Percentiles rank a stretch among this genome's conserved stretches.
Conservation (phyloP, 2,888 invertebrate species). For the Baccha elongata region DNA sequence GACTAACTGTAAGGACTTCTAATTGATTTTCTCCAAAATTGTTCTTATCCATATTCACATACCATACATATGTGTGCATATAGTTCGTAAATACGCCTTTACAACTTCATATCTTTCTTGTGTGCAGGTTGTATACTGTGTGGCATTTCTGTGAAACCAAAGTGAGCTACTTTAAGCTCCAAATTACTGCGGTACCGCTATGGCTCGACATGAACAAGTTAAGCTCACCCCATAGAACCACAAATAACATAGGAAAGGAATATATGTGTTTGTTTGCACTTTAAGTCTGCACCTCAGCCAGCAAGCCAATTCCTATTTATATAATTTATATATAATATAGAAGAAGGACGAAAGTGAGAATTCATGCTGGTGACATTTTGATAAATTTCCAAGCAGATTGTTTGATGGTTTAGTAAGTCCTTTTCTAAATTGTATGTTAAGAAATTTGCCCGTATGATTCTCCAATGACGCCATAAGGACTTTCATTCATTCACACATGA, state of each 20-base stretch:
- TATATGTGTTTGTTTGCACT: slow-evolving; percentile 19
- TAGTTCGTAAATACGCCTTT: slow-evolving; percentile 6
- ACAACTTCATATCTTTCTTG: slow-evolving; percentile 18
- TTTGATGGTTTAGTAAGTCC: slow-evolving; percentile 62
- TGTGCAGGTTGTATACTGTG: slow-evolving; percentile 17
- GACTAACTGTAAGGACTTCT: slow-evolving; percentile 34
- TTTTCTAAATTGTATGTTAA: background rate
- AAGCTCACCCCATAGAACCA: slow-evolving; percentile 1
- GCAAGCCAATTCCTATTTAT: slow-evolving; percentile 8
- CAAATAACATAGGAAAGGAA: background rate
- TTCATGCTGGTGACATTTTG: slow-evolving; percentile 71
- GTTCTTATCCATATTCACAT: background rate
- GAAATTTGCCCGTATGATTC: slow-evolving; percentile 26
- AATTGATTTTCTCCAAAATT: slow-evolving; percentile 70
- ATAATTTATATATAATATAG: background rate
- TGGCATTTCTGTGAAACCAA: slow-evolving; percentile 1
- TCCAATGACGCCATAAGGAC: slow-evolving; percentile 25
- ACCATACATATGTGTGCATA: background rate
- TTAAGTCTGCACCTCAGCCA: slow-evolving; percentile 17
- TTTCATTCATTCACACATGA: background rate
- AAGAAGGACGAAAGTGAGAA: slow-evolving; percentile 44
- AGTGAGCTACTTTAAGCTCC: slow-evolving; percentile 45
- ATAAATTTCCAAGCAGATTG: slow-evolving; percentile 60
- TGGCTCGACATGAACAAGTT: slow-evolving; percentile 47
- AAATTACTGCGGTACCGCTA: slow-evolving; percentile 60